phyloP scores from a whole-genome alignment of 2,888 invertebrate genomes.

The Calameuta pallipes region DNA sequence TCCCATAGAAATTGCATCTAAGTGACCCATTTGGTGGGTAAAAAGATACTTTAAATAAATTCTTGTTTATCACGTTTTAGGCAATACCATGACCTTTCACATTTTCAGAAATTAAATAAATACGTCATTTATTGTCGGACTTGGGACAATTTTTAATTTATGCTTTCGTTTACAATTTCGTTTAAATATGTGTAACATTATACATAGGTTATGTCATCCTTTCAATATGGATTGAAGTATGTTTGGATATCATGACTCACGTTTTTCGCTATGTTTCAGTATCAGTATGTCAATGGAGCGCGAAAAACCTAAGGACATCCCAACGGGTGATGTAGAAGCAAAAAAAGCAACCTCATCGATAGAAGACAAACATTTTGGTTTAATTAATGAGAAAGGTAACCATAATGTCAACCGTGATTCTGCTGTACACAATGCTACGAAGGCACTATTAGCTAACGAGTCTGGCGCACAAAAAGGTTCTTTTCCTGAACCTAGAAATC shows the following conservation, averaged over 20 bases:
- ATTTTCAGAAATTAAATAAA: not conserved
- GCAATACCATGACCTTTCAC: not conserved
- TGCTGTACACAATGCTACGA: conserved; percentile 13
- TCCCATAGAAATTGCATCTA: not conserved
- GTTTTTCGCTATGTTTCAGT: not conserved
- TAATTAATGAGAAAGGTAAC: conserved; percentile 27
- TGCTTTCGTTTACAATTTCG: not conserved
- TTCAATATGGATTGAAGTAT: conserved; percentile 14
- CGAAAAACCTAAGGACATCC: not conserved
- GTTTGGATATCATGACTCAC: not conserved
- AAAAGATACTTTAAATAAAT: not conserved
- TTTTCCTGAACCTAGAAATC: not conserved
- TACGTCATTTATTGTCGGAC: too few relatives aligned
- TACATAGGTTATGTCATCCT: conserved; percentile 15
- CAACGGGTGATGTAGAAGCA: conserved; percentile 13
- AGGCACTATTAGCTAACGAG: conserved; percentile 30
- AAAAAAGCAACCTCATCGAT: conserved; percentile 15
- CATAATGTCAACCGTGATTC: conserved; percentile 6
- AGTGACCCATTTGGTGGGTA: not conserved
- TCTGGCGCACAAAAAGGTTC: conserved; percentile 21
- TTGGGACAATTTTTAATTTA: not conserved
- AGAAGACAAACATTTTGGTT: conserved; percentile 26
- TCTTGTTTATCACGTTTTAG: not conserved
- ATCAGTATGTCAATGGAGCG: not conserved
- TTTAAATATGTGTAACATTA: not conserved